These are phyloP conservation scores for Epizoanthus rinbou DNA, from an alignment of 92 coral and sea anemone species.

Conservation along the genomic window DNA sequence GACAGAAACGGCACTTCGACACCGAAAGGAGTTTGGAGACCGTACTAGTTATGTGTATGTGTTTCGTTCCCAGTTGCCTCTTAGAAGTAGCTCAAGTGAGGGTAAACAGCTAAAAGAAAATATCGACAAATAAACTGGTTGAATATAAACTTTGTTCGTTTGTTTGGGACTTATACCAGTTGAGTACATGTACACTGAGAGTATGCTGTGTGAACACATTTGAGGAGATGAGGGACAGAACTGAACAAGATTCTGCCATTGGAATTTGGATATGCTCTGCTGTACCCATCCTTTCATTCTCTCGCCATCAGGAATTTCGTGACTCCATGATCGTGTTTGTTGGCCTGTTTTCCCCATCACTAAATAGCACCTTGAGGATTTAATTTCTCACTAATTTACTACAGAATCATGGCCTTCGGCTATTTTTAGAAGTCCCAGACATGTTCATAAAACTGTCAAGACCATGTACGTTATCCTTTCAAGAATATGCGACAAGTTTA, in stretches of 20 bases:
- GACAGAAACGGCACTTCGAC: conserved; percentile 86
- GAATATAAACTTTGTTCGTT: background rate
- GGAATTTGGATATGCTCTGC: too few species aligned
- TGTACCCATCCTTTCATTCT: too few species aligned
- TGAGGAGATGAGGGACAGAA: too few species aligned
- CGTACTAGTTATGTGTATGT: conserved; percentile 52
- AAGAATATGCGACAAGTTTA: background rate
- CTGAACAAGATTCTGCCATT: too few species aligned
- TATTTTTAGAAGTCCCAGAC: background rate
- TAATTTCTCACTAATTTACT: background rate
- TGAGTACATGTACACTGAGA: too few species aligned
- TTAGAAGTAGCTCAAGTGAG: background rate
- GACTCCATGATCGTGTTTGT: too few species aligned
- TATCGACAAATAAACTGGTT: background rate
- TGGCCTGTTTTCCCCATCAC: too few species aligned
- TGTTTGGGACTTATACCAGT: background rate
- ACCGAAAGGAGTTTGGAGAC: conserved; percentile 92
- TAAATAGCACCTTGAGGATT: too few species aligned
- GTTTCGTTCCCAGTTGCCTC: background rate
- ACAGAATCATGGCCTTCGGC: background rate
- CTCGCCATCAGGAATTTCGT: too few species aligned
- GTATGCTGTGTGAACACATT: too few species aligned
- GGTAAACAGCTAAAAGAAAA: background rate
- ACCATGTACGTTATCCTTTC: background rate
- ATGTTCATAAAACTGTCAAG: conserved; percentile 9